These are phyloP conservation scores for Escarpia spicata DNA, from an alignment of 2,888 invertebrate species.

Conservation along the genomic window DNA sequence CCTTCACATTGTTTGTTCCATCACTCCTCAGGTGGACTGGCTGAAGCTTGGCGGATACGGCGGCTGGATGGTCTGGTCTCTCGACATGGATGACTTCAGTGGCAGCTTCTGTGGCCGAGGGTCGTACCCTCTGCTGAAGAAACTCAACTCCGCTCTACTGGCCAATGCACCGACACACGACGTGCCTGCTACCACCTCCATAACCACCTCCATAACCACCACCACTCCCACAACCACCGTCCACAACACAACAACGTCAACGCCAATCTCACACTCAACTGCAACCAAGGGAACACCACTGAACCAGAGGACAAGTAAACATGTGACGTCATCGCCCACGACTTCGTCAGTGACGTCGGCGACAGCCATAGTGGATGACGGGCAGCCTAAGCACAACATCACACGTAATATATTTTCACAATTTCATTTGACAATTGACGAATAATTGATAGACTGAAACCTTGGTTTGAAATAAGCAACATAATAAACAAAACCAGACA, in stretches of 20 bases:
- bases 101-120: conserved; percentile 19
- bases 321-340: background rate
- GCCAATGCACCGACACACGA: background rate
- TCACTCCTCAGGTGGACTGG: background rate
- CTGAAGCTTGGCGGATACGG: background rate
- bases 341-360: background rate
- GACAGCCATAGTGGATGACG: background rate
- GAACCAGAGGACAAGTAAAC: background rate
- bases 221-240: background rate
- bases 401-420: background rate
- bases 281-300: background rate
- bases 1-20: background rate
- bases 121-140: conserved; percentile 19
- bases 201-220: background rate
- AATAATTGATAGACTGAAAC: background rate
- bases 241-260: background rate
- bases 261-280: background rate
- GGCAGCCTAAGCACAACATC: background rate
- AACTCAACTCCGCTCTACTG: background rate
- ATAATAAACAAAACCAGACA: background rate
- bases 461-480: background rate
- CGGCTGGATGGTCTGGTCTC: conserved; percentile 21
- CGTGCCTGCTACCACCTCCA: background rate
- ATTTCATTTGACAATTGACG: background rate
- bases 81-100: conserved; percentile 13